A percentile compares a stretch with the other conserved stretches of the same genome.
phyloP scores from a whole-genome alignment of 2,888 invertebrate species.

The Fragum whitleyi region DNA sequence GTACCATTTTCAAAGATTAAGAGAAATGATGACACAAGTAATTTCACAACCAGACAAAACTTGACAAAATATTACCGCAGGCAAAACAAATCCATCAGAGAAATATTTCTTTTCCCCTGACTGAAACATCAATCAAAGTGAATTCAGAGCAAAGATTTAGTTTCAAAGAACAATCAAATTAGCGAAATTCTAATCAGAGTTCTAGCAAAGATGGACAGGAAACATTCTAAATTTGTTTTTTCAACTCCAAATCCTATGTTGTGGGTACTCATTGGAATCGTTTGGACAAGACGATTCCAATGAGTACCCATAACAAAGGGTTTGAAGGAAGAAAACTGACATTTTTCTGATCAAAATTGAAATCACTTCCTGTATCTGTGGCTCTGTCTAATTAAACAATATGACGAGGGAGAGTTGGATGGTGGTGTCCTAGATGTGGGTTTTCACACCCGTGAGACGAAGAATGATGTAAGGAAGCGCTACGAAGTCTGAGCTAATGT shows the following conservation, averaged over 20 bases:
- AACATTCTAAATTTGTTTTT: too few species aligned
- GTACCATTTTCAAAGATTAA: conserved; percentile 9
- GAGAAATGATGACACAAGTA: conserved; percentile 22
- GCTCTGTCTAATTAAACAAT: conserved; percentile 17
- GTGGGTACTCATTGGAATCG: too few species aligned
- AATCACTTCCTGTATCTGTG: too few species aligned
- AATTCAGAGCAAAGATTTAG: not conserved
- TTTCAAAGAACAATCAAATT: conserved; percentile 10
- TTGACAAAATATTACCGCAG: conserved; percentile 19
- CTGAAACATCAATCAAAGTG: conserved; percentile 10
- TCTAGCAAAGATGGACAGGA: too few species aligned
- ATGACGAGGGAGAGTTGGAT: conserved; percentile 6
- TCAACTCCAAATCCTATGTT: too few species aligned
- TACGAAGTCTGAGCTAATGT: not conserved
- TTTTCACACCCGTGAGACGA: conserved; percentile 6
- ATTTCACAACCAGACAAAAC: conserved; percentile 14
- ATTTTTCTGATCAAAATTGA: too few species aligned
- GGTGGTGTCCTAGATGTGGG: conserved; percentile 11
- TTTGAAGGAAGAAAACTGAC: too few species aligned
- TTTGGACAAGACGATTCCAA: too few species aligned
- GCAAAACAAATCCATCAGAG: conserved; percentile 9
- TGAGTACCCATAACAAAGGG: too few species aligned
- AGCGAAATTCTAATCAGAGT: conserved; percentile 3
- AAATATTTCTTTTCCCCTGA: conserved; percentile 15
- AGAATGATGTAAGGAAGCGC: conserved; percentile 6